Evolutionary conservation across 2,797 vertebrate genomes (phyloP).

Genomic region (Catharus ustulatus): DNA sequence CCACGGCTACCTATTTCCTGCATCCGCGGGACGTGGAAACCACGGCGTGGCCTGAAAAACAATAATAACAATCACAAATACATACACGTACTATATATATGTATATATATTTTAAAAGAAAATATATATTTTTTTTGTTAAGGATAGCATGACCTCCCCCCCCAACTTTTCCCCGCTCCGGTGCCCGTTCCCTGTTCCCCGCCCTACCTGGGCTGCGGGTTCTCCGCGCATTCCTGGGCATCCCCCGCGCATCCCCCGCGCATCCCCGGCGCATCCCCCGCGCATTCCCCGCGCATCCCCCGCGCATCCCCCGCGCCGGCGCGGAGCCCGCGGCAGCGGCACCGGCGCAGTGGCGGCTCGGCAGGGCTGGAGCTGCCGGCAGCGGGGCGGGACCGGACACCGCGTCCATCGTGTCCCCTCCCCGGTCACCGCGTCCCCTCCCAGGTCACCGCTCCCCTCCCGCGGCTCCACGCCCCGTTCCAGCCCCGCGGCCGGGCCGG

Average conservation of each 20-base stretch:
- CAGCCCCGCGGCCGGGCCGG: background rate
- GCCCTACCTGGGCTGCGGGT: background rate
- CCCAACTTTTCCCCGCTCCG: background rate
- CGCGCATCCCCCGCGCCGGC: background rate
- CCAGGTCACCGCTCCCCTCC: background rate
- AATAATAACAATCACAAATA: background rate
- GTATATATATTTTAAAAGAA: rapidly evolving
- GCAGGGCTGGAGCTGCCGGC: background rate
- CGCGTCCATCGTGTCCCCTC: background rate
- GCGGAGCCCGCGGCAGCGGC: background rate
- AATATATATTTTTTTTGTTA: background rate
- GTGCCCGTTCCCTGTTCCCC: too few relatives aligned
- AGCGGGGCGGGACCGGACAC: background rate
- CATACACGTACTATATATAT: background rate
- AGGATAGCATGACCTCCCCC: background rate
- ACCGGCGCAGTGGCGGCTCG: background rate
- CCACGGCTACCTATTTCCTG: background rate
- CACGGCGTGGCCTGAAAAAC: background rate
- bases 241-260: background rate
- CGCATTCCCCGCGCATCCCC: background rate
- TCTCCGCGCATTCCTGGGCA: background rate
- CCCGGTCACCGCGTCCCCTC: background rate
- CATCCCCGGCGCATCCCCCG: background rate
- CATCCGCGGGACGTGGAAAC: background rate
- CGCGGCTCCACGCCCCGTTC: background rate